These are phyloP conservation scores for Peromyscus maniculatus DNA, from an alignment of 2,113 vertebrate genomes.

Conservation along the genomic window DNA sequence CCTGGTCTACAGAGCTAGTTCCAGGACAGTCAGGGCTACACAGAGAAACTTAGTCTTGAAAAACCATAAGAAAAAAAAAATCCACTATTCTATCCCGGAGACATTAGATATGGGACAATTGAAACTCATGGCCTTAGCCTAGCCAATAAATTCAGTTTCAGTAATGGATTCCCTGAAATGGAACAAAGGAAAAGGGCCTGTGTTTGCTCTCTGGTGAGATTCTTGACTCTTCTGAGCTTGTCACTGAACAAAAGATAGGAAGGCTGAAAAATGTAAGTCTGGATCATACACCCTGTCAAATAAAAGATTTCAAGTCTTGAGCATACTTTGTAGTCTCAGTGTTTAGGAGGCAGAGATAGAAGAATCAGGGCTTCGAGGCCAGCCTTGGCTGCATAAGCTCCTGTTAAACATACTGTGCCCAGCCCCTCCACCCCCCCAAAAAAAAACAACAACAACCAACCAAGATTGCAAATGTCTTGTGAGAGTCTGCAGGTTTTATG, in stretches of 20 bases:
- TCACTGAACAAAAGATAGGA: background rate
- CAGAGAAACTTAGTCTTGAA: no score
- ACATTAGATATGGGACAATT: background rate
- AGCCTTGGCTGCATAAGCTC: background rate
- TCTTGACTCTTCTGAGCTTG: background rate
- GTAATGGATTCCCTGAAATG: background rate
- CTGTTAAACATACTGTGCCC: background rate
- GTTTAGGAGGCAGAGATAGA: background rate
- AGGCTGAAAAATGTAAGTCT: background rate
- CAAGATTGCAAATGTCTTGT: background rate
- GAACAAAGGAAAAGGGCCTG: background rate
- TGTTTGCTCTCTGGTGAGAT: background rate
- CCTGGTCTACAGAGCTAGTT: no score
- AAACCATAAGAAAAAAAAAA: no score
- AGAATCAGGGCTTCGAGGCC: background rate
- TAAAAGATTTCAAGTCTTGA: background rate
- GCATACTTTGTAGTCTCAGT: background rate
- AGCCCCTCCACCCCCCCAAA: background rate
- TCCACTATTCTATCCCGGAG: background rate
- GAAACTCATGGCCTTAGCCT: background rate
- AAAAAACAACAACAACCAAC: background rate
- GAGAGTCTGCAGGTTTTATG: background rate
- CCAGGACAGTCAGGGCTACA: no score
- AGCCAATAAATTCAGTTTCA: background rate
- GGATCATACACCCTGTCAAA: background rate